These are phyloP conservation scores for Peromyscus attwateri DNA, from an alignment of 2,797 vertebrate genomes.

Conservation along the genomic window DNA sequence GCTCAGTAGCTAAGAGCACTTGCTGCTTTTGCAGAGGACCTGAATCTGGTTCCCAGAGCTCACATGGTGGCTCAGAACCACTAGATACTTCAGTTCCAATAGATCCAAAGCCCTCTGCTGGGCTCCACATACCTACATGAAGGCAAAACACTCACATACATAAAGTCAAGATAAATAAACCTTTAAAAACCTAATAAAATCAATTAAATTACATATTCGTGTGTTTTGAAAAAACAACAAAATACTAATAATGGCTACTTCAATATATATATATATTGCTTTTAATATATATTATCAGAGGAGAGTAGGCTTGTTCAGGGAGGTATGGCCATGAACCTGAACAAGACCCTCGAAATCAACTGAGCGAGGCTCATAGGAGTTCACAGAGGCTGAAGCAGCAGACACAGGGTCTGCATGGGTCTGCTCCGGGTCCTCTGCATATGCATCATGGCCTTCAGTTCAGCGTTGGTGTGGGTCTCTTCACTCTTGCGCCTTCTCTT, in stretches of 20 bases:
- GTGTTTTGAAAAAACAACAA: conserved; percentile 12
- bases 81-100: background rate
- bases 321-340: background rate
- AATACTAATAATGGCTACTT: background rate
- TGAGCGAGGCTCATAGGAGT: background rate
- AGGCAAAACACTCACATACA: background rate
- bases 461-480: background rate
- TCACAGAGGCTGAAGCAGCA: background rate
- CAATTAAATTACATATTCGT: background rate
- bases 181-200: background rate
- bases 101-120: background rate
- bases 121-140: background rate
- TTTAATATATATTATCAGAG: background rate
- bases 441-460: background rate
- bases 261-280: too few species aligned
- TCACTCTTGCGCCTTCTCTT: background rate
- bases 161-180: background rate
- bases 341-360: background rate
- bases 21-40: background rate
- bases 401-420: background rate
- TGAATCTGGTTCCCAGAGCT: too few species aligned
- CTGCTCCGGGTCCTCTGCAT: background rate
- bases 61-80: background rate
- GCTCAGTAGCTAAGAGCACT: background rate
- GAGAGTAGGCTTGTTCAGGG: background rate